Percentiles rank a stretch among this genome's conserved stretches.
Evolutionary conservation across 2,113 vertebrate species (phyloP).

Genomic region (Pelvicachromis taeniatus): DNA sequence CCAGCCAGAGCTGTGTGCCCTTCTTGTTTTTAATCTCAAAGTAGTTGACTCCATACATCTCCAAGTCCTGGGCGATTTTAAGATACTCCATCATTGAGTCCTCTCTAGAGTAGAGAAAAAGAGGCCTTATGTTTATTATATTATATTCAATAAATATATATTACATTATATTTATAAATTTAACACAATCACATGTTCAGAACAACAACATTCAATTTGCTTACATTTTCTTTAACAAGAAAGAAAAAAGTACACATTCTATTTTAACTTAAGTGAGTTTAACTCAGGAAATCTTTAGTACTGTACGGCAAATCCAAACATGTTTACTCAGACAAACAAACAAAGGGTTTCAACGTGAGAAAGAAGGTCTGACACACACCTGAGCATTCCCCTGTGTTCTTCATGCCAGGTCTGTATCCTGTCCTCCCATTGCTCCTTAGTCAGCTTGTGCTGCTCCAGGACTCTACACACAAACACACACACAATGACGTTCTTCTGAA

Average conservation of each 20-base stretch:
- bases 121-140: background rate
- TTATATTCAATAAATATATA: too few species aligned
- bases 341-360: background rate
- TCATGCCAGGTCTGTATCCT: constrained; percentile 98
- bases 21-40: constrained; percentile 99
- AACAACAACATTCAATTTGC: background rate
- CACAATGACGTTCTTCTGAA: background rate
- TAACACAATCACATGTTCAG: background rate
- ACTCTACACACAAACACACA: constrained; percentile 72
- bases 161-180: background rate
- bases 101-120: constrained; percentile 73
- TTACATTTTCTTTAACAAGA: background rate
- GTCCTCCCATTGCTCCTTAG: constrained; percentile 99
- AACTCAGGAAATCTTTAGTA: background rate
- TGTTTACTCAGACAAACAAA: background rate
- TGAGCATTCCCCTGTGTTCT: constrained; percentile 93
- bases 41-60: constrained; percentile 99
- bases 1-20: constrained; percentile 94
- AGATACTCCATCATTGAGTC: constrained; percentile 99
- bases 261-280: background rate
- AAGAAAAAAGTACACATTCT: rapidly evolving
- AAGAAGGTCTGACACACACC: constrained; percentile 63
- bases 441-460: constrained; percentile 96
- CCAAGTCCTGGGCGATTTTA: constrained; percentile 95
- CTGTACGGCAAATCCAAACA: constrained; percentile 29